Evolutionary conservation across 37 sponge, comb jelly and placozoan species (phyloP), one percentile per base, ranked within the genome.

Genomic region (Geodia barretti): DNA sequence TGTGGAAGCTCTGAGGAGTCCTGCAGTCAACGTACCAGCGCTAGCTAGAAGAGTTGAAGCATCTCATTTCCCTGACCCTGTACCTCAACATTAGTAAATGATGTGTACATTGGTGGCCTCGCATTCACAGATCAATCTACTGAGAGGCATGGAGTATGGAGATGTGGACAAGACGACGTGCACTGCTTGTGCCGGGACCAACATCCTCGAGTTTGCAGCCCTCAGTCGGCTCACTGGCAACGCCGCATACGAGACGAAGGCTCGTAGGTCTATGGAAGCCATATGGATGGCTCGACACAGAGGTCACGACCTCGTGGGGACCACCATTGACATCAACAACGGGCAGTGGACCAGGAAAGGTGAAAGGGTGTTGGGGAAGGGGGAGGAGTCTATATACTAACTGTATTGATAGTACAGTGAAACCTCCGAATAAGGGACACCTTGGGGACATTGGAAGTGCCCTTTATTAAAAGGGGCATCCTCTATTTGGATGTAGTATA

Each of bases 121-220:
- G 14, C 54, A 47, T 47, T 7, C 14, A 61, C 74, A 94, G 91
- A 76, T 94, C 34, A 95, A 95, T 69, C 80, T 95, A 8, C 76
- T 80, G 4, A 72, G 88, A 62, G 91, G 95, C 8, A 79, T 74
- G 71, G 75, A 64, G 3, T 66, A 62, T n/a, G 64, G 28, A 0
- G 70, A 64, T n/a, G 70, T 68, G 34, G 83, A 87, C 64, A 72
- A 37, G 67, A 87, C 88, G 67, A 98, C 99, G 1, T 98, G 99
- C 58, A 96, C 96, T 5, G 96, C 99, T 0, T 98, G 99, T 89
- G 99, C 96, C 20, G 99, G 99, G 3, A 95, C 95, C 17, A 42
- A 95, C 39, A 74, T 92, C 32, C 80, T 98, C 73, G 99, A 98
- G 91, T 94, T 98, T 84, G 99, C 96, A 32, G 96, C 99, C 7